Evolutionary conservation across 2,797 vertebrate species (phyloP).

Genomic region (Uromys caudimaculatus): DNA sequence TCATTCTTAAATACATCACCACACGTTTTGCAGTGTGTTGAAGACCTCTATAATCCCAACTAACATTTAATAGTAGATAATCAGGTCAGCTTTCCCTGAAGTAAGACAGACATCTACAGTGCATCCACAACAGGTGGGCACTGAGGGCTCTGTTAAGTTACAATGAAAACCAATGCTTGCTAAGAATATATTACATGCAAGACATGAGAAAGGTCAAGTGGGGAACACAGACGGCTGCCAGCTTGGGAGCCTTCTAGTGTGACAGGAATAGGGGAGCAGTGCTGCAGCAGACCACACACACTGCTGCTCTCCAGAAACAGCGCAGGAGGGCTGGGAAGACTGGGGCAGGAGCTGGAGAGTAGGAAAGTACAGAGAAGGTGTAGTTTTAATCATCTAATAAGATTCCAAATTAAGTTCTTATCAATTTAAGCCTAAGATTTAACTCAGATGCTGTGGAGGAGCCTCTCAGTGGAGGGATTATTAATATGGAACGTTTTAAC

Average conservation of each 20-base stretch:
- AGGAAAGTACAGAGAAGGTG: background rate
- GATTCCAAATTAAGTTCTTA: slow-evolving; percentile 35
- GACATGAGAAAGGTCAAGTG: background rate
- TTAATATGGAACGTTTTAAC: background rate
- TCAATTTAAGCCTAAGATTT: slow-evolving; percentile 29
- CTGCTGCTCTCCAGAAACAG: background rate
- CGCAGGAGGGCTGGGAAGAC: background rate
- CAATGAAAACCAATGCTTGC: background rate
- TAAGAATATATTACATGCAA: background rate
- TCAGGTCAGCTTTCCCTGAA: slow-evolving; percentile 40
- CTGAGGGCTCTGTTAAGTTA: slow-evolving; percentile 31
- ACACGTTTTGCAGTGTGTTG: slow-evolving; percentile 23
- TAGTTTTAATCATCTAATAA: background rate
- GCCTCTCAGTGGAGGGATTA: background rate
- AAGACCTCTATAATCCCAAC: slow-evolving; percentile 6
- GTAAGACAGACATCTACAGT: background rate
- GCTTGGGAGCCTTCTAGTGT: background rate
- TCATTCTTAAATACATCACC: background rate
- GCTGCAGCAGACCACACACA: background rate
- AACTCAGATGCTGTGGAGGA: slow-evolving; percentile 9
- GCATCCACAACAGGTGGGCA: background rate
- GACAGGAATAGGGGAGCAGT: background rate
- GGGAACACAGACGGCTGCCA: background rate
- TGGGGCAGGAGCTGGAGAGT: background rate
- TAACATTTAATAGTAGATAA: slow-evolving; percentile 22